phyloP scores from a whole-genome alignment of 1,140 invertebrate species.

The Cepaea nemoralis region DNA sequence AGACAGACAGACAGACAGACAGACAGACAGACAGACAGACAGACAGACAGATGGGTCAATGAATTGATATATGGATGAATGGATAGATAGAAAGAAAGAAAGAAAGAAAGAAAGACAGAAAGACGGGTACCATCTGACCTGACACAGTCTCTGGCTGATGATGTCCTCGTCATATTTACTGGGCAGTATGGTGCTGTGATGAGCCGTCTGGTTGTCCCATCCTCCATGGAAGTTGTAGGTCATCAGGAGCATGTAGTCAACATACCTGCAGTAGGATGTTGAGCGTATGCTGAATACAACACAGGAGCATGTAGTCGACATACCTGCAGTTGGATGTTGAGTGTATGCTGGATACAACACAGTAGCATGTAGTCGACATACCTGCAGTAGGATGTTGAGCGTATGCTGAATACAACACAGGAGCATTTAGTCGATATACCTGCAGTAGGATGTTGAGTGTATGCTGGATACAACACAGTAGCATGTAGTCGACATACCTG shows the following conservation, averaged over 20 bases:
- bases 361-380: too few relatives aligned
- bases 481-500: too few relatives aligned
- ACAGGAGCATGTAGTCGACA: too few relatives aligned
- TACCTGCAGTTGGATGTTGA: too few relatives aligned
- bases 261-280: conserved; percentile 75
- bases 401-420: too few relatives aligned
- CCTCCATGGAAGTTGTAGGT: conserved; percentile 94
- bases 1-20: neutral
- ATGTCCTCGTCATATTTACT: conserved; percentile 50
- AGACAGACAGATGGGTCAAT: neutral
- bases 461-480: too few relatives aligned
- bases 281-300: too few relatives aligned
- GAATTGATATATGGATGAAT: neutral
- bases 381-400: too few relatives aligned
- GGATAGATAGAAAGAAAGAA: neutral
- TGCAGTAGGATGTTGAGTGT: too few relatives aligned
- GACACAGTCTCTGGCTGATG: conserved; percentile 46
- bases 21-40: neutral
- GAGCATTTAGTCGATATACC: too few relatives aligned
- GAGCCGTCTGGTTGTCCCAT: conserved; percentile 89
- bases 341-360: too few relatives aligned
- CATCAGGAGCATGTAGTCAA: conserved; percentile 94
- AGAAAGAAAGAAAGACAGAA: neutral
- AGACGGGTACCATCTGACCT: conserved; percentile 40
- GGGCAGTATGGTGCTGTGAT: conserved; percentile 67